Evolutionary conservation across 2,888 invertebrate species (phyloP).

Genomic region (Drosophila meridiana): DNA sequence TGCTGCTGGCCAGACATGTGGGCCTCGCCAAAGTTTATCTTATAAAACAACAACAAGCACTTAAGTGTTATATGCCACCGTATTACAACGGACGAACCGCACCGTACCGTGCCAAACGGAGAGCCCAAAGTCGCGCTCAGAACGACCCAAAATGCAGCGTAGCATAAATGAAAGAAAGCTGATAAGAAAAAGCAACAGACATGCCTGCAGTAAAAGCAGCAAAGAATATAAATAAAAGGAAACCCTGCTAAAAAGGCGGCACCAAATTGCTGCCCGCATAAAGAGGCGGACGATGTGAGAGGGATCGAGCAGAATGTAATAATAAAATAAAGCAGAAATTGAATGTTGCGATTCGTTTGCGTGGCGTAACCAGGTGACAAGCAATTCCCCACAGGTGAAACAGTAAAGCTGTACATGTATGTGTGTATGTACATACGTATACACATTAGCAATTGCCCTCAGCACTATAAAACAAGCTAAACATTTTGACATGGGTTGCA

Average conservation of each 20-base stretch:
- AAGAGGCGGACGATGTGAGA: conserved; percentile 19
- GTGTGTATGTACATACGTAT: conserved; percentile 21
- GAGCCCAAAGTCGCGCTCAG: conserved; percentile 25
- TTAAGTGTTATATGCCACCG: conserved; percentile 81
- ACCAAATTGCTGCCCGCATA: conserved; percentile 71
- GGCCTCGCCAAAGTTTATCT: conserved; percentile 71
- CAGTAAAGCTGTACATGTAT: conserved; percentile 10
- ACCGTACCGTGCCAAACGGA: conserved; percentile 20
- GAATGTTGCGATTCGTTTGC: conserved; percentile 67
- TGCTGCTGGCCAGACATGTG: conserved; percentile 56
- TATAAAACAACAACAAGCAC: conserved; percentile 80
- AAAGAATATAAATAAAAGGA: not conserved
- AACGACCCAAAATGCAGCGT: conserved; percentile 65
- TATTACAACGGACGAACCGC: conserved; percentile 64
- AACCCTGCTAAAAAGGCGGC: conserved; percentile 46
- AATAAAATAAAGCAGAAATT: conserved; percentile 64
- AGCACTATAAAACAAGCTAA: conserved; percentile 64
- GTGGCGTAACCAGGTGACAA: conserved; percentile 69
- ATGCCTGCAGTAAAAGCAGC: not conserved
- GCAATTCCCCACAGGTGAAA: conserved; percentile 74
- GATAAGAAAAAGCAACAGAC: conserved; percentile 61
- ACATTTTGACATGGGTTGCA: conserved; percentile 74
- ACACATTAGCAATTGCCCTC: conserved; percentile 76
- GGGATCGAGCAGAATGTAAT: conserved; percentile 30
- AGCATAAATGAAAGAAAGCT: conserved; percentile 80